A percentile compares a stretch with the other conserved stretches of the same genome.
phyloP scores from a whole-genome alignment of 2,797 vertebrate species.

The Mus spretus region DNA sequence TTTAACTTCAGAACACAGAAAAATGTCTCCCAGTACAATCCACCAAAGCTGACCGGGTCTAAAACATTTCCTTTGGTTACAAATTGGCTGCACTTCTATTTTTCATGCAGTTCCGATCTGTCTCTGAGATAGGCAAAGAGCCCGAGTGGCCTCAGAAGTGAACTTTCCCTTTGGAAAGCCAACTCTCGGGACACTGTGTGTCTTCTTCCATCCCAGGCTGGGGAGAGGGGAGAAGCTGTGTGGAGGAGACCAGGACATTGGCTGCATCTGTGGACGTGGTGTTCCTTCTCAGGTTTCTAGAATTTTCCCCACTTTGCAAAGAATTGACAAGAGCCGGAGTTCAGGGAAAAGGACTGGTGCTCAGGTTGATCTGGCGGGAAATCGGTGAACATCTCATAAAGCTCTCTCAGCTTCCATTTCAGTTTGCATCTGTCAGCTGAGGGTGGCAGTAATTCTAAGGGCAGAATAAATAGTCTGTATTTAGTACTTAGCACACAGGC shows the following conservation, averaged over 20 bases:
- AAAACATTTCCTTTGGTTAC: conserved; percentile 50
- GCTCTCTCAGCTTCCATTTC: neutral
- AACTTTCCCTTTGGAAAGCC: conserved; percentile 42
- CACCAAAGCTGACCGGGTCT: neutral
- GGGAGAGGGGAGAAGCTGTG: neutral
- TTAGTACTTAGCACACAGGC: neutral
- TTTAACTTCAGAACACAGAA: conserved; percentile 61
- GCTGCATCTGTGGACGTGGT: neutral
- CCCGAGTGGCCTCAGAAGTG: neutral
- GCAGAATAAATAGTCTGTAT: neutral
- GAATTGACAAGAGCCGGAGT: neutral
- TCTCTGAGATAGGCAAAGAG: conserved; percentile 61
- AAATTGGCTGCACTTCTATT: conserved; percentile 52
- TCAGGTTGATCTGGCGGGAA: neutral
- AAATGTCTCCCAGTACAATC: conserved; percentile 38
- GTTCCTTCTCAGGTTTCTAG: neutral
- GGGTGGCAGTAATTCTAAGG: neutral
- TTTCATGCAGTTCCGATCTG: conserved; percentile 56
- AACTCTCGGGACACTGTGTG: neutral
- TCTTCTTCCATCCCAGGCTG: neutral
- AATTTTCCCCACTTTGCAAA: conserved; percentile 10
- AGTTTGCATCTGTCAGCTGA: conserved; percentile 10
- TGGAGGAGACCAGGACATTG: neutral
- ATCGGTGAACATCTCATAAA: neutral
- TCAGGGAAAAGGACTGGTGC: neutral